Base-by-base conservation (phyloP, 2,888 invertebrate species). In the Fragum sueziense region DNA sequence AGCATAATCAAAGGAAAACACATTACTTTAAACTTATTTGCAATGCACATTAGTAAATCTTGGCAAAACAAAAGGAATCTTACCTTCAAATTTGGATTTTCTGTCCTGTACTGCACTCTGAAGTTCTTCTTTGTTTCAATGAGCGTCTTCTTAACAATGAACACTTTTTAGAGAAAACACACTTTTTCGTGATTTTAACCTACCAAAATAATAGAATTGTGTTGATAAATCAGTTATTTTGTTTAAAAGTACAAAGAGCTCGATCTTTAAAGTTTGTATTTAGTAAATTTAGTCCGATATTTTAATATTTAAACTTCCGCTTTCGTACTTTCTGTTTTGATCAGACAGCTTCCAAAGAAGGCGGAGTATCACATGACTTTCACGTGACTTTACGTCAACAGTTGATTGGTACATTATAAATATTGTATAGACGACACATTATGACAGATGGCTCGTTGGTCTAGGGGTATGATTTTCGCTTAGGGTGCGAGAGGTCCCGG, bases 361-460 rank as follows among this genome's bases (percentile, higher is more conserved):
- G 47, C 17, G 47, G 47, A 20, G 14, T 4, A 47, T 20, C 62
- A 62, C 62, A 62, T 62, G 62, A 62, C 62, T 62, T 20, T 62
- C 62, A 62, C 31, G 62, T 62, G 62, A 62, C 34, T 41, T 33
- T 69, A 47, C 69, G 27, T 25, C 7, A 0, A 31, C 2, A 3
- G 47, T 22, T 47, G 37, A 14, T 37, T 9, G 14, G 14, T 37
- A 37, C n/a, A n/a, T 2, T 2, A 51, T 52, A 41, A 25, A 62
- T 62, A 27, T 22, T 29, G 22, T 25, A 11, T 25, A 27, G 37
- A 0, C 37, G 22, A 1, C 37, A 7, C 25, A 52, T 31, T 1
- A 1, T 37, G 41, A n/a, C 31, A 31, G 14, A 74, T 73, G 85
- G 85, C 85, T 85, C 85, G 85, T 85, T 85, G 85, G 85, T 85